These are phyloP conservation scores for Sebastes minor DNA, from an alignment of 2,797 vertebrate genomes.

Conservation along the genomic window DNA sequence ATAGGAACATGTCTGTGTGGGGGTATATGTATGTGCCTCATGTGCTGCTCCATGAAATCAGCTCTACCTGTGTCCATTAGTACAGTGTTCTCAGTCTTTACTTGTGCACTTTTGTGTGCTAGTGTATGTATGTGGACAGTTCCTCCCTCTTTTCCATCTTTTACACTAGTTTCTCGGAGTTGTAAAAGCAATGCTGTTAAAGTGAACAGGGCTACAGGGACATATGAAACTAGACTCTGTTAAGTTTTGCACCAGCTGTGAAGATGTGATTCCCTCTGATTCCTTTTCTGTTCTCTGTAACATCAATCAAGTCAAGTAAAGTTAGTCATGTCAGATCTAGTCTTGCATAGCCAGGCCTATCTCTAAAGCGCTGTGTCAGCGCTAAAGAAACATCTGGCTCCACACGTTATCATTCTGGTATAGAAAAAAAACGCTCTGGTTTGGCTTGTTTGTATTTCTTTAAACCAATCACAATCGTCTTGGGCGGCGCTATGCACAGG, in stretches of 20 bases:
- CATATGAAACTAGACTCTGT: slow-evolving; percentile 61
- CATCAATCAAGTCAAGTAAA: slow-evolving; percentile 15
- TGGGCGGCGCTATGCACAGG: no score
- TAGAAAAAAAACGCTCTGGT: neutral
- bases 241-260: slow-evolving; percentile 62
- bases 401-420: neutral
- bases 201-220: slow-evolving; percentile 62
- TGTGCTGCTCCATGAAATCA: slow-evolving; percentile 17
- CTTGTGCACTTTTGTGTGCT: slow-evolving; percentile 14
- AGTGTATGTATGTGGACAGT: slow-evolving; percentile 3
- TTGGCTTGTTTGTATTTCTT: no score
- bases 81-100: slow-evolving; percentile 1
- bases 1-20: slow-evolving; percentile 15
- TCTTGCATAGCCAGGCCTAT: neutral
- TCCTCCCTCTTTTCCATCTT: slow-evolving; percentile 36
- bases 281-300: slow-evolving; percentile 26
- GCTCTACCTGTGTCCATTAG: neutral
- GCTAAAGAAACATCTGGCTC: neutral
- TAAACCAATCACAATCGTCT: no score
- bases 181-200: slow-evolving; percentile 71
- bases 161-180: slow-evolving; percentile 46
- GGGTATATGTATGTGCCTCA: slow-evolving; percentile 2
- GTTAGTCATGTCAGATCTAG: neutral
- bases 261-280: slow-evolving; percentile 43
- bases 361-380: neutral